Evolutionary conservation across 2,888 invertebrate genomes (phyloP).

Genomic region (Dicranocentrus wangi): DNA sequence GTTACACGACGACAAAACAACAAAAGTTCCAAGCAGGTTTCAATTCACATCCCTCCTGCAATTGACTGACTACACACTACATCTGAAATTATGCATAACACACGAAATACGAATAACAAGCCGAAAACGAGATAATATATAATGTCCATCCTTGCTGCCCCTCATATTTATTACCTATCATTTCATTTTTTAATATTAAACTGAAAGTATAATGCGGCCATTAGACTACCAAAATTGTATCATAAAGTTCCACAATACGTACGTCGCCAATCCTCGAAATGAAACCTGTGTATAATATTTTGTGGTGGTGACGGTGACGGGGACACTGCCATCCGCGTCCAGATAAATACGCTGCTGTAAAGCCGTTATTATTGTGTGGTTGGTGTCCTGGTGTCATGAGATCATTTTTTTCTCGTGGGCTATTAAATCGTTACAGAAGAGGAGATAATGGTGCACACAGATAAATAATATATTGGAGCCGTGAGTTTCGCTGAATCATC

Average conservation of each 20-base stretch:
- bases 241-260: not conserved
- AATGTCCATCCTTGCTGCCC: not conserved
- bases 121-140: slow-evolving; percentile 46
- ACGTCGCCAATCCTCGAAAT: too few species aligned
- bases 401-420: slow-evolving; percentile 21
- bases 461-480: slow-evolving; percentile 50
- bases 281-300: too few species aligned
- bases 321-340: too few species aligned
- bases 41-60: too few species aligned
- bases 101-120: too few species aligned
- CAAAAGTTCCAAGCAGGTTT: too few species aligned
- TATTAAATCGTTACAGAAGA: slow-evolving; percentile 38
- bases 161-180: slow-evolving; percentile 32
- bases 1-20: too few species aligned
- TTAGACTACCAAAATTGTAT: not conserved
- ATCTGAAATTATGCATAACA: too few species aligned
- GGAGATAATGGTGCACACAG: slow-evolving; percentile 24
- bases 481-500: slow-evolving; percentile 53
- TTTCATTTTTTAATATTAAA: slow-evolving; percentile 1
- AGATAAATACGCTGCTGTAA: slow-evolving; percentile 13
- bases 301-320: not conserved
- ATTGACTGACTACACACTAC: too few species aligned
- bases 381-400: slow-evolving; percentile 6
- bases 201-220: too few species aligned
- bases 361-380: slow-evolving; percentile 2